Percentiles rank a stretch among this genome's conserved stretches.
Conservation (phyloP, 2,888 invertebrate genomes). For the Hyppa rectilinea region DNA sequence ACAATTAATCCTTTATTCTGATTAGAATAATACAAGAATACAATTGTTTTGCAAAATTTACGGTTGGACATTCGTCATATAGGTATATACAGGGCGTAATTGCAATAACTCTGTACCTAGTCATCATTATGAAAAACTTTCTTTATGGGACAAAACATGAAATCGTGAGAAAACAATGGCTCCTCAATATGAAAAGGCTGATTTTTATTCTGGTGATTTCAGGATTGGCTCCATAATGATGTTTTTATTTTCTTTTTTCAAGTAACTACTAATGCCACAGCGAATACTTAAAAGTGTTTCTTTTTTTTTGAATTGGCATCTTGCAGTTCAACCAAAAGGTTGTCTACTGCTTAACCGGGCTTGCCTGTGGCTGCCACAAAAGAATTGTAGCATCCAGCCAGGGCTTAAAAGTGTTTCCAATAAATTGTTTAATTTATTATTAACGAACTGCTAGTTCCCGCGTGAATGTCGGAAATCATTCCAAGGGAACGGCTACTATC, state of each 20-base stretch:
- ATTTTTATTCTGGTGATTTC: background rate
- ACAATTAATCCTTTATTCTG: background rate
- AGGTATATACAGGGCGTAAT: background rate
- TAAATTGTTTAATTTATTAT: background rate
- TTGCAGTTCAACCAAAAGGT: no score
- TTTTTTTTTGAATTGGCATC: no score
- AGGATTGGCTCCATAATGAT: background rate
- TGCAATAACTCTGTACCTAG: no score
- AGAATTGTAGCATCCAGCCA: no score
- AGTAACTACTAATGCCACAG: background rate
- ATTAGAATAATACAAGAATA: background rate
- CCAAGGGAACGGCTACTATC: no score
- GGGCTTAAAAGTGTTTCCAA: no score
- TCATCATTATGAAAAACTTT: no score
- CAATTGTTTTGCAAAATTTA: background rate
- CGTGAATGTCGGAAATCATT: no score
- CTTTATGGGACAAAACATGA: background rate
- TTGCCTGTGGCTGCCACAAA: no score
- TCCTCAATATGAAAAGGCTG: background rate
- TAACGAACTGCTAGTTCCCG: no score
- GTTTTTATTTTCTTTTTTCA: background rate
- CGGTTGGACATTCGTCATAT: background rate
- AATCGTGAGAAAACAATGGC: background rate
- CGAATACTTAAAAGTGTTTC: no score
- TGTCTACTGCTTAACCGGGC: no score